A percentile compares a stretch with the other conserved stretches of the same genome.
Evolutionary conservation across 2,888 invertebrate genomes (phyloP).

Genomic region (Coleophora deauratella): DNA sequence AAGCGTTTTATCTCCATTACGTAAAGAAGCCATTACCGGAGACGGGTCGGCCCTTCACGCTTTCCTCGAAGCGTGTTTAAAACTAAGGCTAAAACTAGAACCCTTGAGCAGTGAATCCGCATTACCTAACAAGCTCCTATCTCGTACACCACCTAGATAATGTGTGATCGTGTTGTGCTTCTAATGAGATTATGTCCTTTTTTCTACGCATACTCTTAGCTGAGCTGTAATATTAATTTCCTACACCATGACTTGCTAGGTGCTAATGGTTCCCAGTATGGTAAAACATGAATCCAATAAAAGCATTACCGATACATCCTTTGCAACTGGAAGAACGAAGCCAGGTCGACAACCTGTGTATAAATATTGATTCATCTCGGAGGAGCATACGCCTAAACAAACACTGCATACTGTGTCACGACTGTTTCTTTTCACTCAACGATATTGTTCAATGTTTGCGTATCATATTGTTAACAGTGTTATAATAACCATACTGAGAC

Average conservation of each 20-base stretch:
- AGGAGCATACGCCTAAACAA: constrained; percentile 46
- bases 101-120: constrained; percentile 58
- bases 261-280: too few species aligned
- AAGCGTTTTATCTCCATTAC: constrained; percentile 55
- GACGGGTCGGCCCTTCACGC: constrained; percentile 24
- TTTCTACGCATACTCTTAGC: too few species aligned
- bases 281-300: too few species aligned
- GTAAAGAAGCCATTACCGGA: constrained; percentile 50
- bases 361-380: constrained; percentile 61
- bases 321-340: constrained; percentile 23
- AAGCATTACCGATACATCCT: too few species aligned
- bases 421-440: constrained; percentile 26
- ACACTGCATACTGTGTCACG: constrained; percentile 31
- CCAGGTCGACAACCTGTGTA: constrained; percentile 46
- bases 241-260: too few species aligned
- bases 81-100: constrained; percentile 23
- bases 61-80: constrained; percentile 29
- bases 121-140: constrained; percentile 33
- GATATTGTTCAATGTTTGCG: constrained; percentile 16
- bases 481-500: background rate
- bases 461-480: background rate
- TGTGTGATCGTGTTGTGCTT: too few species aligned
- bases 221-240: too few species aligned
- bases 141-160: too few species aligned
- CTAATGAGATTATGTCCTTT: too few species aligned